Conservation (phyloP, 2,113 vertebrate species). For the Pardalotus punctatus region DNA sequence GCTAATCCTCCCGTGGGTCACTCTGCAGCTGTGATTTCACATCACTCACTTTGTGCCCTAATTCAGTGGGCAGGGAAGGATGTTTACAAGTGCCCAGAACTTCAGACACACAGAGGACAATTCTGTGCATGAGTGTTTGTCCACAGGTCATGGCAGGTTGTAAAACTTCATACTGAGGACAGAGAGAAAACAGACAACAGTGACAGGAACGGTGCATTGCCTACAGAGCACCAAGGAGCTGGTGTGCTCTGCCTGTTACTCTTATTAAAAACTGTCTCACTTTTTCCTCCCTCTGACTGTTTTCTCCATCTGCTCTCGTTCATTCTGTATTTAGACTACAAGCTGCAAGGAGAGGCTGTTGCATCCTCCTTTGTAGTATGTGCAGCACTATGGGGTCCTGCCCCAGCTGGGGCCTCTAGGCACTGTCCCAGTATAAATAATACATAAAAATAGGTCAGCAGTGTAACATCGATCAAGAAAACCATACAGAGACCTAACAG, state of each 20-base stretch:
- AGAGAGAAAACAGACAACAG: not conserved
- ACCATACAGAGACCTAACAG: not conserved
- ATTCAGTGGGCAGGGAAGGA: not conserved
- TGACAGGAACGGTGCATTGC: not conserved
- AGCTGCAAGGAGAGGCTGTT: not conserved
- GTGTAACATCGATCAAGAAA: not conserved
- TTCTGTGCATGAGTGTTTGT: not conserved
- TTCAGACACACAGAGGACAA: not conserved
- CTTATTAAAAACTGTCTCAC: not conserved
- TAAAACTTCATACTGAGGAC: not conserved
- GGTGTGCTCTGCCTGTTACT: not conserved
- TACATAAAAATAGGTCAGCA: constrained; percentile 41
- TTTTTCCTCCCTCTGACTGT: not conserved
- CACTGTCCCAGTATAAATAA: constrained; percentile 45
- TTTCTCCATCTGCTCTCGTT: not conserved
- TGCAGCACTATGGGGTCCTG: not conserved
- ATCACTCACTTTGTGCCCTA: not conserved
- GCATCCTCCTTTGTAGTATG: not conserved
- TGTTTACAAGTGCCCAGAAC: not conserved
- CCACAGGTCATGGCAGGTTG: not conserved
- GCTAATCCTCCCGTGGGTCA: not conserved
- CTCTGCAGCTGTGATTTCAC: not conserved
- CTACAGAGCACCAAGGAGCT: not conserved
- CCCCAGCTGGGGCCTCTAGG: not conserved
- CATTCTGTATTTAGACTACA: not conserved